Percentiles rank a stretch among this genome's conserved stretches.
These are phyloP conservation scores for Alosa sapidissima DNA, from an alignment of 2,797 vertebrate genomes.

Conservation along the genomic window DNA sequence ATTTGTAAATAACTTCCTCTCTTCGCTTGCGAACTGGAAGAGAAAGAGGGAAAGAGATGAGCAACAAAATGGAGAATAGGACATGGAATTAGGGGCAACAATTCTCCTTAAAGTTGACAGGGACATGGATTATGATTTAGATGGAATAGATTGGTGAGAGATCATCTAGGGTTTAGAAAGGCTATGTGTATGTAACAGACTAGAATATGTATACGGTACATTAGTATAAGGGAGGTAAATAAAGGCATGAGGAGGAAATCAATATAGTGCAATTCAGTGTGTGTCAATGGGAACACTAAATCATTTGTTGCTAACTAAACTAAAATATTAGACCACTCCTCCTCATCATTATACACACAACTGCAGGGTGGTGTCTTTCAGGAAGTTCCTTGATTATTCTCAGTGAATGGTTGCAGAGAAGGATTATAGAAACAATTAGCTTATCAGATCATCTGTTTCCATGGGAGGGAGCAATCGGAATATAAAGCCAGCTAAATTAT, in stretches of 20 bases:
- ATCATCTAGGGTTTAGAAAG: background rate
- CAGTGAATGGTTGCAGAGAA: background rate
- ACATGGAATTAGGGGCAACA: background rate
- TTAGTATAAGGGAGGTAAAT: background rate
- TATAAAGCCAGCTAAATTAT: background rate
- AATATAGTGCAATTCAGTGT: too few species aligned
- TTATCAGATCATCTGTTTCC: background rate
- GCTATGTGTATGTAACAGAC: too few species aligned
- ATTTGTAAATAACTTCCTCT: background rate
- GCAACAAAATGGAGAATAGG: background rate
- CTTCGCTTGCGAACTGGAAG: background rate
- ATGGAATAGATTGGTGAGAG: background rate
- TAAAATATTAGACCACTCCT: too few species aligned
- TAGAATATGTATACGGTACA: too few species aligned
- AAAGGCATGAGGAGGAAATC: too few species aligned
- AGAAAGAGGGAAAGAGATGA: conserved; percentile 9
- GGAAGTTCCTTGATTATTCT: background rate
- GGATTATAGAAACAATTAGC: too few species aligned
- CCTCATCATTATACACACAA: too few species aligned
- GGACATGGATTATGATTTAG: background rate
- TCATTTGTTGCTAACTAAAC: too few species aligned
- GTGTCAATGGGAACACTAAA: too few species aligned
- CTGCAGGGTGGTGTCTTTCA: too few species aligned
- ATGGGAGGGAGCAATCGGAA: background rate
- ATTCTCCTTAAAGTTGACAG: background rate